phyloP scores from a whole-genome alignment of 2,797 vertebrate genomes.

The Amblyopsis hoosieri region DNA sequence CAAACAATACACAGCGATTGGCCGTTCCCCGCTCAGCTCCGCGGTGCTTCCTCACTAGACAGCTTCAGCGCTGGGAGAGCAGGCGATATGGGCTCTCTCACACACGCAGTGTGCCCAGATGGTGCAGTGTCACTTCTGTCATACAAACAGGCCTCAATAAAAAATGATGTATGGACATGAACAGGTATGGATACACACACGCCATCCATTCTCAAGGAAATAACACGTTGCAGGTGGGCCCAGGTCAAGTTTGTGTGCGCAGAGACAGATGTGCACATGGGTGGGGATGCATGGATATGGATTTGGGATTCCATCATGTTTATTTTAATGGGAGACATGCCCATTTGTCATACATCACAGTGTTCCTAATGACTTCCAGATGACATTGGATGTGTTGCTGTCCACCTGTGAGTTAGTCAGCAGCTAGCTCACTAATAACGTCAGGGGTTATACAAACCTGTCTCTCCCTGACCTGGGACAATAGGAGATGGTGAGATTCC shows the following conservation, averaged over 20 bases:
- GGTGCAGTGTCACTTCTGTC: conserved; percentile 82
- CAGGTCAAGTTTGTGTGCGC: conserved; percentile 40
- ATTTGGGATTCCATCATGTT: conserved; percentile 64
- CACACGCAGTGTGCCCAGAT: conserved; percentile 85
- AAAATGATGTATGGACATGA: conserved; percentile 75
- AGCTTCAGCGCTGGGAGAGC: conserved; percentile 65
- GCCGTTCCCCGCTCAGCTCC: conserved; percentile 32
- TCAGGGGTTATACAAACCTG: too few relatives aligned
- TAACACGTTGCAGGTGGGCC: conserved; percentile 28
- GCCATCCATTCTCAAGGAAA: conserved; percentile 59
- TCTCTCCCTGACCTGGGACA: too few relatives aligned
- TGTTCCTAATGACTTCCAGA: conserved; percentile 86
- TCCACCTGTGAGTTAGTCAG: conserved; percentile 9
- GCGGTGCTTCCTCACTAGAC: conserved; percentile 71
- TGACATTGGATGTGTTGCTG: conserved; percentile 78
- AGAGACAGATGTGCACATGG: conserved; percentile 55
- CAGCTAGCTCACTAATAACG: too few relatives aligned
- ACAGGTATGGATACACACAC: conserved; percentile 75
- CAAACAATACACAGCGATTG: conserved; percentile 93
- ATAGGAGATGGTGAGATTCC: too few relatives aligned
- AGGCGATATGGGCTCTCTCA: conserved; percentile 57
- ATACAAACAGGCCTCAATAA: conserved; percentile 78
- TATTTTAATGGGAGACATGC: conserved; percentile 76
- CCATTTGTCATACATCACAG: conserved; percentile 82
- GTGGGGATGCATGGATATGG: conserved; percentile 45